Evolutionary conservation across 1,140 invertebrate genomes (phyloP), one percentile per base, ranked within the genome.

Genomic region (Papilio helenus): DNA sequence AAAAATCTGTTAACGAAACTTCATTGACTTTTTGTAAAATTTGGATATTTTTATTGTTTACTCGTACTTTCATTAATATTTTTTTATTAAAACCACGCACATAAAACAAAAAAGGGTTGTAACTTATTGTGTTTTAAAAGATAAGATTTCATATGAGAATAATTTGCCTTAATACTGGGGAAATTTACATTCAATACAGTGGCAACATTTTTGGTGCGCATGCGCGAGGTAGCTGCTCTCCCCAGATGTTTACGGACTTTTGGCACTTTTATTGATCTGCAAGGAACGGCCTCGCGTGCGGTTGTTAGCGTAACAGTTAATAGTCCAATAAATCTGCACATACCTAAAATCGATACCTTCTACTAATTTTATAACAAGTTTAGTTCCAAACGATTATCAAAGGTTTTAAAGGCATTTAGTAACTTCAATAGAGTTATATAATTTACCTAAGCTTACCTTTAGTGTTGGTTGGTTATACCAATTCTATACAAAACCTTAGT

Each of bases 261-360:
- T 92, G 90, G 88, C 85, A 91, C 81, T 90, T 88, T 91, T 93
- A 93, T 93, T 90, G 91, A 93, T 93, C 89, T 86, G 84, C 82
- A 80, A 81, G 39, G 80, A 46, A 71, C 72, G 76, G 34, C 76
- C 55, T 77, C 76, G 74, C 12, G 76, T 77, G 51, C 51, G 34
- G n/a, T 77, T 77, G 65, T 65, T 77, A 77, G 44, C 39, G 39
- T 46, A 49, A 74, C 72, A 23, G n/a, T 74, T 74, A 73, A 74
- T 74, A 16, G 8, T 23, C n/a, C 20, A 29, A 46, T 49, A 49
- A 74, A 51, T 42, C 39, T 8, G 42, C 2, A 34, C 71, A 3
- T 72, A 18, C 34, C 71, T 44, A 44, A 72, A 71, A 26, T 68
- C 20, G 65, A 49, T 49, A 49, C 16, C 16, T 16, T 49, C 4